Conservation (phyloP, 2,113 vertebrate species). For the Aptenodytes forsteri region DNA sequence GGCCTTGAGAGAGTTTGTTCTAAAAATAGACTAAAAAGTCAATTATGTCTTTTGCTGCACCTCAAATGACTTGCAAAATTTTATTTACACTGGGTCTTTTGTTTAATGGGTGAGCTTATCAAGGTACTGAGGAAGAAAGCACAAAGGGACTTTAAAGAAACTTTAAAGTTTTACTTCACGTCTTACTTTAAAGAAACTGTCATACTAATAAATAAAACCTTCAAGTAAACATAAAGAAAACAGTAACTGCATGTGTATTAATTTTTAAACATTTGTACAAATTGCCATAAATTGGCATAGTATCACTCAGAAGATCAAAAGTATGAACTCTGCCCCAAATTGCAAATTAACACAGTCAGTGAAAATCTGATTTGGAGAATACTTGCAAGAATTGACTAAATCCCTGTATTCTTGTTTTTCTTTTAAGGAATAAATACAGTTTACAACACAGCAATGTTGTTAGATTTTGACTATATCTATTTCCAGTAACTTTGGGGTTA, state of each 20-base stretch:
- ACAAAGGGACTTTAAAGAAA: constrained; percentile 43
- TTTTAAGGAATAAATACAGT: neutral
- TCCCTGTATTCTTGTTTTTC: neutral
- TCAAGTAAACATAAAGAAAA: neutral
- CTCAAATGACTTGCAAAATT: constrained; percentile 75
- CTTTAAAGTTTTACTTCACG: neutral
- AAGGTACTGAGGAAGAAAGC: constrained; percentile 47
- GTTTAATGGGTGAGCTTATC: constrained; percentile 63
- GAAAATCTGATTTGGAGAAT: neutral
- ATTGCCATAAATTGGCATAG: neutral
- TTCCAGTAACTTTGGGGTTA: constrained; percentile 36
- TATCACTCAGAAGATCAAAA: neutral
- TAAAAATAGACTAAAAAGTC: constrained; percentile 77
- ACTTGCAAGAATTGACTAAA: neutral
- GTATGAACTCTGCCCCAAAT: neutral
- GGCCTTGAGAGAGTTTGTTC: constrained; percentile 71
- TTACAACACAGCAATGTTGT: neutral
- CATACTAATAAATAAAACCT: neutral
- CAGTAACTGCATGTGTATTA: neutral
- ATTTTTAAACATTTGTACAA: neutral
- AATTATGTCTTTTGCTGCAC: constrained; percentile 68
- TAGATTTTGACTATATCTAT: neutral
- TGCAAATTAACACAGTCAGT: neutral
- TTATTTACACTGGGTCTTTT: constrained; percentile 68
- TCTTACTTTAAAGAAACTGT: constrained; percentile 35